Base-by-base conservation (phyloP, 2,113 vertebrate species). In the Passer domesticus region DNA sequence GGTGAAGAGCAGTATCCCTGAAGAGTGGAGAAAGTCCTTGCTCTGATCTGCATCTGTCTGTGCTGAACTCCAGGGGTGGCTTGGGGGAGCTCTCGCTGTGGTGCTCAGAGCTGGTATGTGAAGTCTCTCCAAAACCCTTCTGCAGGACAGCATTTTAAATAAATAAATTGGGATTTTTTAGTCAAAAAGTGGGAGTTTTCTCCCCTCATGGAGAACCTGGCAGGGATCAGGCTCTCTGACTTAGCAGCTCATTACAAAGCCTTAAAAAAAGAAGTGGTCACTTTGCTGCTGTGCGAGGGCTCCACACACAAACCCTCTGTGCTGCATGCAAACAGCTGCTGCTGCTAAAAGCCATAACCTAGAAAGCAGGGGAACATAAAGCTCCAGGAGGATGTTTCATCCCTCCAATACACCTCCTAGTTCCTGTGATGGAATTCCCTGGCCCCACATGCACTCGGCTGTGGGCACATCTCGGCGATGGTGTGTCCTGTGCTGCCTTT, bases 291-390 rank as follows among this genome's bases (percentile, higher is more conserved):
- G 22, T n/a, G 23, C 6, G n/a, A 83, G 88, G 69, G 30, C 44
- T 67, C 13, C 3, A 12, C 7, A 4, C 25, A 16, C 25, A 49
- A n/a, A 56, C 10, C 41, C 31, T 6, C 3, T 0, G 15, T 31
- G 16, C 60, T 0, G 0, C 21, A 1, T 10, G 52, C 19, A 10
- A 50, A 15, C 52, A 19, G 81, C 68, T 64, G 69, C 69, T 83
- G 63, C 95, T 81, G 50, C 73, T 83, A 14, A 66, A 84, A 95
- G 69, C 73, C 58, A 53, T n/a, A 84, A 68, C 67, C 70, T 64
- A 58, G 62, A 94, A 82, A 94, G 56, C 31, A 25, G 41, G 53
- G 44, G 63, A 78, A 58, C 3, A 35, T 28, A 56, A 59, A 67
- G 69, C 35, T 84, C 59, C 49, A 17, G 44, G 52, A 85, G 75